phyloP scores from a whole-genome alignment of 2,113 vertebrate species.

The Sinocyclocheilus rhinocerous region DNA sequence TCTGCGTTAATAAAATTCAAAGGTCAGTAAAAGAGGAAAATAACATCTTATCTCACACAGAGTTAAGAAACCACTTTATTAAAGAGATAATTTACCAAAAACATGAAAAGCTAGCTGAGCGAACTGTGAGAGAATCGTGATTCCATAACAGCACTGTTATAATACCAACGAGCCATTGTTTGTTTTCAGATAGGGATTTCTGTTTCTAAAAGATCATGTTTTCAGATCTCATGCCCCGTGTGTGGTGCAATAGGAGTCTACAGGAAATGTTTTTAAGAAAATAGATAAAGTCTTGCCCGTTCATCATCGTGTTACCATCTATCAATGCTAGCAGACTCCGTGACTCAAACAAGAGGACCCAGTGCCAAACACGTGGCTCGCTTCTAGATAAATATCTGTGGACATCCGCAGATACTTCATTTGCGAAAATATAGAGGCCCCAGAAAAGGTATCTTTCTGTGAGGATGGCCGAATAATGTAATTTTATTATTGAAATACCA shows the following conservation, averaged over 20 bases:
- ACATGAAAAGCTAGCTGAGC: background rate
- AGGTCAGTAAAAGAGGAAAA: background rate
- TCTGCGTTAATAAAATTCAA: background rate
- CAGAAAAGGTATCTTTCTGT: slow-evolving; percentile 48
- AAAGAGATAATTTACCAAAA: slow-evolving; percentile 8
- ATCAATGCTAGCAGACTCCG: background rate
- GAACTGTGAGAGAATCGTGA: slow-evolving; percentile 22
- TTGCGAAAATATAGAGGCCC: slow-evolving; percentile 29
- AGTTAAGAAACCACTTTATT: slow-evolving; percentile 6
- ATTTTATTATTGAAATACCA: slow-evolving; percentile 70
- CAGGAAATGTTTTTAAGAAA: slow-evolving; percentile 16
- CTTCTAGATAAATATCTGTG: slow-evolving; percentile 28
- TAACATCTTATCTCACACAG: background rate
- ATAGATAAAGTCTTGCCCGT: background rate
- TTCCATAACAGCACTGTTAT: slow-evolving; percentile 24
- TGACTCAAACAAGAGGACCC: background rate
- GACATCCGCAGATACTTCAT: slow-evolving; percentile 3
- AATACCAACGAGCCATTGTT: slow-evolving; percentile 16
- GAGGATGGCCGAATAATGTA: slow-evolving; percentile 62
- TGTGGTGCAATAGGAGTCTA: background rate
- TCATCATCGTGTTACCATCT: slow-evolving; percentile 11
- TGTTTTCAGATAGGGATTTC: slow-evolving; percentile 15
- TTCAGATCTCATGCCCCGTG: background rate
- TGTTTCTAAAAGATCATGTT: slow-evolving; percentile 11
- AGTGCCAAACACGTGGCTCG: slow-evolving; percentile 18